These are phyloP conservation scores for Mandrillus leucophaeus DNA, from an alignment of 2,113 vertebrate species.

Conservation along the genomic window DNA sequence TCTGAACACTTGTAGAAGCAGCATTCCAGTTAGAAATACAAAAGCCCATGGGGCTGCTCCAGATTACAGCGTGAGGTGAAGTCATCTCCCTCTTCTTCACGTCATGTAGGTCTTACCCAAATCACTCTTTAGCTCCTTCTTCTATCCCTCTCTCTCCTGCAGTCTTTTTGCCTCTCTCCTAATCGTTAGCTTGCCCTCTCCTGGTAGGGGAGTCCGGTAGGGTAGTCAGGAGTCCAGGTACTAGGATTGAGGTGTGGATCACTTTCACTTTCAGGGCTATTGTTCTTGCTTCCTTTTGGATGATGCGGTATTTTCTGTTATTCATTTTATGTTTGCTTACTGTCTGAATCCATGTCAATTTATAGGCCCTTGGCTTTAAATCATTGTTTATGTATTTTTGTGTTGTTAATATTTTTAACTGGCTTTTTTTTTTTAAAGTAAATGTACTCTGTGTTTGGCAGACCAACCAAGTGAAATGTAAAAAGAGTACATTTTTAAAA, in stretches of 20 bases:
- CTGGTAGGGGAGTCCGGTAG: no score
- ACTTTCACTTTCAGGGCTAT: slow-evolving; percentile 31
- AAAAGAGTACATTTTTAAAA: slow-evolving; percentile 75
- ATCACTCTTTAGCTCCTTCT: background rate
- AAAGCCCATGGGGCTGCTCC: background rate
- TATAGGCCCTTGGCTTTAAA: slow-evolving; percentile 58
- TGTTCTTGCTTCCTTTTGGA: background rate
- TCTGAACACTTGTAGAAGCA: background rate
- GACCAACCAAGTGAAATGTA: slow-evolving; percentile 78
- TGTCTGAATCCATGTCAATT: slow-evolving; percentile 64
- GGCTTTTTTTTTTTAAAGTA: slow-evolving; percentile 66
- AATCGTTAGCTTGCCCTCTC: background rate
- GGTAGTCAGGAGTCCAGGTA: no score
- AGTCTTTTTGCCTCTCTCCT: background rate
- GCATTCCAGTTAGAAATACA: background rate
- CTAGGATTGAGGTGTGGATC: background rate
- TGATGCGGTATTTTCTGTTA: slow-evolving; percentile 61
- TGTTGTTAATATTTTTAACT: slow-evolving; percentile 79
- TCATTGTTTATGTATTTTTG: slow-evolving; percentile 65
- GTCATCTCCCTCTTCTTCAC: background rate
- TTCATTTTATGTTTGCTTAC: slow-evolving; percentile 68
- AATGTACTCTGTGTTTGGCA: slow-evolving; percentile 72
- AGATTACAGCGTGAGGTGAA: background rate
- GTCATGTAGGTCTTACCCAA: background rate
- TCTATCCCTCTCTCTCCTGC: background rate